Evolutionary conservation across 2,113 vertebrate genomes (phyloP).

Genomic region (Nyctereutes procyonoides): DNA sequence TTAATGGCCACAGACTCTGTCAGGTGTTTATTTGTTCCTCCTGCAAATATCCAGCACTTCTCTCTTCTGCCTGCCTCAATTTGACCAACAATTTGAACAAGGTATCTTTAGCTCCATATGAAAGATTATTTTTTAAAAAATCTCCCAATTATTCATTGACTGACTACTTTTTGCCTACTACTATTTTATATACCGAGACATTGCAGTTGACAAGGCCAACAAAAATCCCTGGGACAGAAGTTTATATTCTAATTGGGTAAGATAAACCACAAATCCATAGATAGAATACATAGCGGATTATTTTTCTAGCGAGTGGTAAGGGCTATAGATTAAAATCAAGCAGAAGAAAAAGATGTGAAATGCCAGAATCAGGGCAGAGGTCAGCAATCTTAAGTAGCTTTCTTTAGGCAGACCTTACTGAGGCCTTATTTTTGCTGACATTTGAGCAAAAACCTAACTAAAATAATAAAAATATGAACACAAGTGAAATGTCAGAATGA

Average conservation of each 20-base stretch:
- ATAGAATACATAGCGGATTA: not conserved
- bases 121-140: not conserved
- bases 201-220: not conserved
- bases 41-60: not conserved
- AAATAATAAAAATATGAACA: not conserved
- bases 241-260: not conserved
- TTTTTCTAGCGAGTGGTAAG: not conserved
- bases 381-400: not conserved
- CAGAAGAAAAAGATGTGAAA: not conserved
- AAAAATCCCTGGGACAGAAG: not conserved
- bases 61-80: not conserved
- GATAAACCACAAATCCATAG: not conserved
- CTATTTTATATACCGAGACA: not conserved
- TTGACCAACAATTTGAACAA: not conserved
- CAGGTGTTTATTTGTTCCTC: not conserved
- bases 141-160: not conserved
- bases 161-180: not conserved
- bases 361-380: not conserved
- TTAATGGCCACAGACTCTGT: not conserved
- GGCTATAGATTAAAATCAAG: slow-evolving; percentile 5
- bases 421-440: not conserved
- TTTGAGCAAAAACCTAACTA: not conserved
- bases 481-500: not conserved
- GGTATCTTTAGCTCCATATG: not conserved
- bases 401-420: not conserved